Base-by-base conservation (phyloP, 2,797 vertebrate species). In the Erpetoichthys calabaricus region DNA sequence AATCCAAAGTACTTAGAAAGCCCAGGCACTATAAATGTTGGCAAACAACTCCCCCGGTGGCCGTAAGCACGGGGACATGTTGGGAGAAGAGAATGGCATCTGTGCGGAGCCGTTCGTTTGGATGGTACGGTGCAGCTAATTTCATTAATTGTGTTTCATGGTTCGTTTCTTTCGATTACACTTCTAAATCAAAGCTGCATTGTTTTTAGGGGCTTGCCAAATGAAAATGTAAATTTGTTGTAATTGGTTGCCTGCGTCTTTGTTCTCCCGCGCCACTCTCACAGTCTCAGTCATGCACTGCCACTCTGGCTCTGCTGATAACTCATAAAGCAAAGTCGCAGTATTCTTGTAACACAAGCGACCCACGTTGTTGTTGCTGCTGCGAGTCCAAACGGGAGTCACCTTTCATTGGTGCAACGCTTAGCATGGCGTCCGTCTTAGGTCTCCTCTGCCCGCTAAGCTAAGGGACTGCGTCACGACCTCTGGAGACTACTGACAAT, bases 141-240 rank as follows among this genome's bases (percentile, higher is more conserved):
- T 79, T 73, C 70, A 77, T 70, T 82, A 78, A 80, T 71, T 69
- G 68, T 8, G 60, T 83, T 81, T 76, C 68, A 71, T 3, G 56
- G 68, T 75, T 86, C 70, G 73, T 82, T 83, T 78, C 71, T 73
- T 72, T 71, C 58, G 58, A 75, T 67, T 72, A 70, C 64, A 65
- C 60, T 68, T 57, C 55, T 63, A 63, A 63, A 66, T 63, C 62
- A 63, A 56, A 51, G 59, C 53, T 61, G 62, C 56, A 66, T 59
- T 59, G 59, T 63, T 55, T 65, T 62, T 49, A 55, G 42, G 42
- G 9, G 47, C 57, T 59, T 54, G 53, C 58, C 53, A 60, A 57
- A 62, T 63, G 45, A 59, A 65, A 65, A 65, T 62, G 53, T 59
- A 51, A 58, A 51, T 62, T 60, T 60, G 56, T 55, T n/a, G 44